These are phyloP conservation scores for Zapornia atra DNA, from an alignment of 2,113 vertebrate genomes.

Conservation along the genomic window DNA sequence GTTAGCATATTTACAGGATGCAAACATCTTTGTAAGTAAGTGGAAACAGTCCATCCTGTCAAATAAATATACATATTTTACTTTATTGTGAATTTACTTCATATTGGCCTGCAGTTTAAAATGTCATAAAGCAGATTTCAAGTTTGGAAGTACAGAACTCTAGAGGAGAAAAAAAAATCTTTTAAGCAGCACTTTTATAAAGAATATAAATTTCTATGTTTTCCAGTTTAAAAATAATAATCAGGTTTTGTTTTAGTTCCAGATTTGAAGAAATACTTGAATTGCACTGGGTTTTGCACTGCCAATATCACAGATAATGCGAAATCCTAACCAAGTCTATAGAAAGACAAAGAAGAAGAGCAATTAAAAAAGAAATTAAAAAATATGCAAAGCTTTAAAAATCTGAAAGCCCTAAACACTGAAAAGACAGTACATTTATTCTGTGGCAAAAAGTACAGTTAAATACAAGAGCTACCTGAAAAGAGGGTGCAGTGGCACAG, in stretches of 20 bases:
- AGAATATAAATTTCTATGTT: background rate
- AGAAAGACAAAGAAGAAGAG: background rate
- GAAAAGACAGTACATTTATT: background rate
- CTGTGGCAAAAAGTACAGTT: background rate
- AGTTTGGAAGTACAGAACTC: background rate
- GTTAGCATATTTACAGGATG: background rate
- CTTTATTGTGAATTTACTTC: background rate
- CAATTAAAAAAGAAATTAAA: background rate
- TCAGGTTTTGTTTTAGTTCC: background rate
- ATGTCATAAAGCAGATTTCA: background rate
- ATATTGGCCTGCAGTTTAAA: background rate
- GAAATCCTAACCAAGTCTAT: background rate
- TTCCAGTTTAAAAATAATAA: background rate
- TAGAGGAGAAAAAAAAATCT: background rate
- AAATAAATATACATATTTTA: background rate
- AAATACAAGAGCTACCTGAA: background rate
- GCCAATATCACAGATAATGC: background rate
- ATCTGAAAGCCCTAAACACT: background rate
- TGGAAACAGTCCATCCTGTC: background rate
- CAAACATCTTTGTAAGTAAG: background rate
- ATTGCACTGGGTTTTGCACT: background rate
- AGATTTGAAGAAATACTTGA: background rate
- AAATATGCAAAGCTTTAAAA: background rate
- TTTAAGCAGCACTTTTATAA: background rate
- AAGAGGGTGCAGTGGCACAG: no score